Conservation (phyloP, 2,888 invertebrate species). For the Elegia similella region DNA sequence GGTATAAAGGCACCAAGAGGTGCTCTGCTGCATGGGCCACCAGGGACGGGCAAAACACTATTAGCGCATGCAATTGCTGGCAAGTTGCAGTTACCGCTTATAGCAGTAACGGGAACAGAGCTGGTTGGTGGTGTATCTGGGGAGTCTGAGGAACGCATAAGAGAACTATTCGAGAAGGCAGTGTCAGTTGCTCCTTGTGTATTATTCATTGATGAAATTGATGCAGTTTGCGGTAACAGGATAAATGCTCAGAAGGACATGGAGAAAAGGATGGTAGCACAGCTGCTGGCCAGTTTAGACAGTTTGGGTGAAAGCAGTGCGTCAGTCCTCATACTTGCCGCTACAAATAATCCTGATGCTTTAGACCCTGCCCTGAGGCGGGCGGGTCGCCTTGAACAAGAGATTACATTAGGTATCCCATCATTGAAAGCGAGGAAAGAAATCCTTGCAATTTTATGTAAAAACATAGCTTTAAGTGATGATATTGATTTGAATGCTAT, state of each 20-base stretch:
- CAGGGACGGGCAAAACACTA: conserved; percentile 95
- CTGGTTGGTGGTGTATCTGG: conserved; percentile 97
- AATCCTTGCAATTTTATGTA: conserved; percentile 88
- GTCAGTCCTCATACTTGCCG: conserved; percentile 93
- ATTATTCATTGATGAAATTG: conserved; percentile 97
- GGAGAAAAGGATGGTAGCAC: conserved; percentile 97
- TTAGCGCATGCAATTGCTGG: conserved; percentile 92
- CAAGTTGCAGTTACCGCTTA: conserved; percentile 90
- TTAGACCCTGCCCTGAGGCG: conserved; percentile 95
- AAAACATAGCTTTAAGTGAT: conserved; percentile 84
- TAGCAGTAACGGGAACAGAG: conserved; percentile 95
- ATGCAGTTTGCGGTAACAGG: conserved; percentile 95
- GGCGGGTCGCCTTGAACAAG: conserved; percentile 96
- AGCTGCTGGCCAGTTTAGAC: conserved; percentile 94
- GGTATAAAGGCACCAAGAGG: conserved; percentile 95
- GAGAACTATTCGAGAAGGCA: conserved; percentile 95
- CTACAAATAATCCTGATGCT: conserved; percentile 95
- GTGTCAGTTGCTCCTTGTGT: conserved; percentile 88
- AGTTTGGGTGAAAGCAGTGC: conserved; percentile 82
- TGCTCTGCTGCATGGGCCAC: conserved; percentile 96
- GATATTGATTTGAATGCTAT: conserved; percentile 87
- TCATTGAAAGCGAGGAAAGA: conserved; percentile 90
- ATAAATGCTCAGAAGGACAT: conserved; percentile 96
- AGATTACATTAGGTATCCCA: conserved; percentile 96
- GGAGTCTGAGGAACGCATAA: conserved; percentile 95